Percentiles rank a stretch among this genome's conserved stretches.
Conservation (phyloP, 2,888 invertebrate genomes). For the Trissonchulus latispiculum region DNA sequence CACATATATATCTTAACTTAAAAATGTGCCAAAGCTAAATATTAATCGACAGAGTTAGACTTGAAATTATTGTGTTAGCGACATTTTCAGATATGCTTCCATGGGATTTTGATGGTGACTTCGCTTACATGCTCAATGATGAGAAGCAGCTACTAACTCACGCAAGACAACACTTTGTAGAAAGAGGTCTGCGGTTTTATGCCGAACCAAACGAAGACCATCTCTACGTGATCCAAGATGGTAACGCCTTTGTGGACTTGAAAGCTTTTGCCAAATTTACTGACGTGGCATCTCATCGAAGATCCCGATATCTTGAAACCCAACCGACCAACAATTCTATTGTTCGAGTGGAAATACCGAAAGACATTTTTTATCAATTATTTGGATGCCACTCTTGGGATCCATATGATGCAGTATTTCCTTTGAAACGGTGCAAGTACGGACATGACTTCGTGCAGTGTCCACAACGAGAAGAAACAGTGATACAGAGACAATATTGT, state of each 20-base stretch:
- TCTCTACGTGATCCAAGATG: neutral
- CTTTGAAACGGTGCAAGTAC: neutral
- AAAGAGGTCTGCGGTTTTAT: neutral
- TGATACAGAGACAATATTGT: neutral
- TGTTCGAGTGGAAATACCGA: neutral
- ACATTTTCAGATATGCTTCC: neutral
- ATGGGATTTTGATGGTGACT: neutral
- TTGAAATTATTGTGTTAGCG: too few relatives aligned
- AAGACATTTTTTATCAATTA: neutral
- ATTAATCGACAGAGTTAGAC: too few relatives aligned
- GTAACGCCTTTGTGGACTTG: neutral
- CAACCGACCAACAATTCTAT: neutral
- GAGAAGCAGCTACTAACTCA: neutral
- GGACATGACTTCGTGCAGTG: neutral
- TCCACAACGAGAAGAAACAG: neutral
- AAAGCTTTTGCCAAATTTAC: neutral
- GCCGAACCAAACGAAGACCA: neutral
- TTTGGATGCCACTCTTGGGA: neutral
- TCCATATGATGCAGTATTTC: neutral
- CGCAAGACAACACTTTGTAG: neutral
- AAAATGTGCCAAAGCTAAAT: too few relatives aligned
- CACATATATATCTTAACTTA: too few relatives aligned
- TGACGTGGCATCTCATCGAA: neutral
- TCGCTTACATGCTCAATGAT: neutral
- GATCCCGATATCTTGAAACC: neutral